Base-by-base conservation (phyloP, 30 jellyfish, hydroid and myxozoan genomes). In the Nemopilema nomurai region DNA sequence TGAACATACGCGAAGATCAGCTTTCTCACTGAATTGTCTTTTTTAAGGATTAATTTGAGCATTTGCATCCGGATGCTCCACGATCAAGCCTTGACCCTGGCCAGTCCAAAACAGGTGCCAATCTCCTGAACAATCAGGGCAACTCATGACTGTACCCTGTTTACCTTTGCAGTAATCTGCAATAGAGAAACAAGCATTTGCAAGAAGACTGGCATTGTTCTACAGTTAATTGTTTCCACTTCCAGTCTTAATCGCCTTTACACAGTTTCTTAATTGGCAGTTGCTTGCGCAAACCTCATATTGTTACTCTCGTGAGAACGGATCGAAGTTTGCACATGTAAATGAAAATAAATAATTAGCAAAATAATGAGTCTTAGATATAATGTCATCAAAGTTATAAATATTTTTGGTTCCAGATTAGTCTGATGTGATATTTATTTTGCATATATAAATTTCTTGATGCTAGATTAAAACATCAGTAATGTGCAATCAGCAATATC, bases 271-370 rank as follows among this genome's bases (percentile, higher is more conserved):
- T 41, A 41, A 41, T 41, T 41, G 57, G 57, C 57, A 41, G 13
- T 49, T 31, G 83, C 83, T 73, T 73, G 49, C 69, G 51, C 69
- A 73, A 73, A 73, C 83, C 24, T 17, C 18, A n/a, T 67, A 73
- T 73, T 73, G 83, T 73, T 31, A 66, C 33, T 73, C 33, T 73
- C 83, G 83, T 73, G 83, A 73, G 83, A 73, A 73, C 83, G 83
- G 83, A 31, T 64, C 41, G 49, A 33, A 73, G 83, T 73, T 73
- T 73, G 83, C 51, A 33, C 32, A 1, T 19, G 1, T 19, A 49
- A 73, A 49, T 41, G 49, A 73, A 73, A 73, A 73, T 23, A 73
- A 31, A 73, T 49, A 49, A 33, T 73, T 41, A 31, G 7, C 49
- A 4, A 33, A 4, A 73, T 64, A 73, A 73, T 31, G 19, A 19